Percentiles rank a stretch among this genome's conserved stretches.
Evolutionary conservation across 92 coral and sea anemone genomes (phyloP).

Genomic region (Palythoa heliodiscus): DNA sequence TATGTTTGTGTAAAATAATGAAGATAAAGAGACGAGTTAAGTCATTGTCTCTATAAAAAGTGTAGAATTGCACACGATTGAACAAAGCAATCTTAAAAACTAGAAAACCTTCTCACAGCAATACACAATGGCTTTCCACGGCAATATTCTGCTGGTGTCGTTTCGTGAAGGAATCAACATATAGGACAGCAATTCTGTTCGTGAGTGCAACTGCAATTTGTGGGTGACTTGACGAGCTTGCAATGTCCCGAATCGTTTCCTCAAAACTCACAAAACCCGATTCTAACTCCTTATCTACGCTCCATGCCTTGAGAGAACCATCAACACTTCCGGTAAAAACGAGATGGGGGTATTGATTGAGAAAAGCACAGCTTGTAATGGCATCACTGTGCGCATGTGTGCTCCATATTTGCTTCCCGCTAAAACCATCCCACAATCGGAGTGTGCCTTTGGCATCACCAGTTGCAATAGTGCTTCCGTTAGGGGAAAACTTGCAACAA

Average conservation of each 20-base stretch:
- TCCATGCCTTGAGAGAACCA: conserved; percentile 56
- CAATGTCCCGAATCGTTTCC: conserved; percentile 49
- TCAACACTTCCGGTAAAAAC: conserved; percentile 39
- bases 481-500: conserved; percentile 56
- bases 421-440: conserved; percentile 49
- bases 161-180: conserved; percentile 31
- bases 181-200: conserved; percentile 47
- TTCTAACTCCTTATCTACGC: conserved; percentile 6
- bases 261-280: conserved; percentile 52
- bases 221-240: conserved; percentile 37
- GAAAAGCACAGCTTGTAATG: conserved; percentile 49
- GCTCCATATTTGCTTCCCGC: conserved; percentile 3
- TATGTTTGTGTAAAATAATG: too few relatives aligned
- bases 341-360: conserved; percentile 36
- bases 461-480: conserved; percentile 45
- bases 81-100: too few relatives aligned
- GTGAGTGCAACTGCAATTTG: conserved; percentile 58
- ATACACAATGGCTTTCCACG: not conserved
- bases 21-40: too few relatives aligned
- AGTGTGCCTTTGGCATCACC: conserved; percentile 54
- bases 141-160: not conserved
- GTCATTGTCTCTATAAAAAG: too few relatives aligned
- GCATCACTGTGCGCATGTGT: conserved; percentile 30
- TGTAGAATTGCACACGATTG: too few relatives aligned
- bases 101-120: not conserved